Evolutionary conservation across 1,140 invertebrate genomes (phyloP).

Genomic region (Sminthurinus signatus): DNA sequence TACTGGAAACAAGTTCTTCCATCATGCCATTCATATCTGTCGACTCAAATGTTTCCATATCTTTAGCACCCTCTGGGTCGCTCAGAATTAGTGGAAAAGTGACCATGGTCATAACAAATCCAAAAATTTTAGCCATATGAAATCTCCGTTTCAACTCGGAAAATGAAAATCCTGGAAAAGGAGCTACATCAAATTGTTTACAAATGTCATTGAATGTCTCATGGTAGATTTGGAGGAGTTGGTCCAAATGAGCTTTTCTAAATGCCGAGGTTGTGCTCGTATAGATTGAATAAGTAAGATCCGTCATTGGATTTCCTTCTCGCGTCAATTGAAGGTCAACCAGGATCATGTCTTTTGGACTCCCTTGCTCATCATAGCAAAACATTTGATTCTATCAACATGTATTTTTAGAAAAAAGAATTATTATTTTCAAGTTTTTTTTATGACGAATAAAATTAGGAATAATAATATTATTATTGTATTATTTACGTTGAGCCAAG

Average conservation of each 20-base stretch:
- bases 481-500: too few species aligned
- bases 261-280: conserved; percentile 50
- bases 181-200: not conserved
- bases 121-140: conserved; percentile 11
- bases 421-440: too few species aligned
- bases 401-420: too few species aligned
- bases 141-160: conserved; percentile 10
- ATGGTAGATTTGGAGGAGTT: conserved; percentile 53
- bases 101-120: not conserved
- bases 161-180: conserved; percentile 1
- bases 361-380: conserved; percentile 43
- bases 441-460: too few species aligned
- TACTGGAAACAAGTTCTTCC: too few species aligned
- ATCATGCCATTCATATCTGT: too few species aligned
- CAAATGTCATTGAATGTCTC: conserved; percentile 45
- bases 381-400: conserved; percentile 2
- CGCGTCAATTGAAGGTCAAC: conserved; percentile 55
- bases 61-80: too few species aligned
- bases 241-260: conserved; percentile 47
- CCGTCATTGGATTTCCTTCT: conserved; percentile 53
- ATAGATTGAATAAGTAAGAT: conserved; percentile 55
- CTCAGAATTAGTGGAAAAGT: not conserved
- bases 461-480: too few species aligned
- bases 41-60: too few species aligned
- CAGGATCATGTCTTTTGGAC: conserved; percentile 46